Base-by-base conservation (phyloP, 2,797 vertebrate genomes). In the Cheirogaleus major region DNA sequence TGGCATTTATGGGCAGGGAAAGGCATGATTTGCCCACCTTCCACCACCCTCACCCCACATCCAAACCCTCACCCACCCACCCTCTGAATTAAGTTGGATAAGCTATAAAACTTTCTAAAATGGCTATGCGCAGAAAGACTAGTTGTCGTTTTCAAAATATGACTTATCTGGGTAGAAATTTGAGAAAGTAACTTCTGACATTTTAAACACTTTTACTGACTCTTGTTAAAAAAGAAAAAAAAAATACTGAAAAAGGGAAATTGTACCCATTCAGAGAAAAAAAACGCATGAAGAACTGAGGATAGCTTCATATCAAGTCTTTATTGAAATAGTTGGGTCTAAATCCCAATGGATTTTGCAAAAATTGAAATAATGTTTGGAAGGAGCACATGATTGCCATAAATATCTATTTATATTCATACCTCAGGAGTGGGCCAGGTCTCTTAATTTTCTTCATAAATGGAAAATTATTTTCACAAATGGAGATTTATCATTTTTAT, bases 1-100 rank as follows among this genome's bases (percentile, higher is more conserved):
- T 99, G 98, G 98, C 99, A 98, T 98, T 99, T 98, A 98, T 97
- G 98, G 98, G 98, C 94, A 98, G 95, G 69, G 8, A 91, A 96
- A 98, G 96, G 95, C 86, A 69, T 96, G 97, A 93, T 98, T 98
- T 98, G 84, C 93, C 97, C 35, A 93, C 14, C 97, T 91, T 89
- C 81, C 95, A 13, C 92, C 8, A 57, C 91, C 75, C 82, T 98
- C 89, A 84, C 94, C 83, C 88, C 45, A 45, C 18, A 91, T 85
- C 75, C 57, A 50, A 92, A 65, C 52, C 52, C 59, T 93, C 75
- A 78, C 65, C 75, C 75, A 81, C 48, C 91, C n/a, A 93, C 93
- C 83, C 48, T 96, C 89, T 30, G 94, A 96, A 98, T 98, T 97
- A 98, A 98, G 98, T 98, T 98, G 97, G 78, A 76, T 89, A 88